Conservation (phyloP, 2,113 vertebrate genomes). For the Conger conger region DNA sequence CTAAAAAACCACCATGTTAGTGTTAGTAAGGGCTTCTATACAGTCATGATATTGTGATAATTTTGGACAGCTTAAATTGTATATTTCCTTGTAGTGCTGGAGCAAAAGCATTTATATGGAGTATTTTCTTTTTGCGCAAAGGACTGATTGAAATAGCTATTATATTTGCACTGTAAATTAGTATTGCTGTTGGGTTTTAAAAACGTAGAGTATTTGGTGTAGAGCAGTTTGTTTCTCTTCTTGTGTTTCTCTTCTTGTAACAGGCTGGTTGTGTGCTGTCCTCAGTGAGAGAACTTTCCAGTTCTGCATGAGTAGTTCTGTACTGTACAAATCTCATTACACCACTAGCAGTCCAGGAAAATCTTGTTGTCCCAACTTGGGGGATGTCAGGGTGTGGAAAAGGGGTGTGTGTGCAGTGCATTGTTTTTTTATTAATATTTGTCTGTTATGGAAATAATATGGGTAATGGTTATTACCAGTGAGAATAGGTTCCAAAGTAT, state of each 20-base stretch:
- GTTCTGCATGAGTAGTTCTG: background rate
- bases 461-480: background rate
- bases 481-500: background rate
- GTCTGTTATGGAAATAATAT: background rate
- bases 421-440: background rate
- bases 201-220: background rate
- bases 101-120: background rate
- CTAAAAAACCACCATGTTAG: slow-evolving; percentile 54
- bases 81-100: background rate
- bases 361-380: background rate
- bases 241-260: background rate
- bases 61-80: background rate
- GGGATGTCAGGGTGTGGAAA: background rate
- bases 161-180: background rate
- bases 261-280: background rate
- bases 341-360: background rate
- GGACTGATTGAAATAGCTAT: background rate
- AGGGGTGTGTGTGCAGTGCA: no score
- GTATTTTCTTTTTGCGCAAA: background rate
- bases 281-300: background rate
- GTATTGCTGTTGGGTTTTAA: background rate
- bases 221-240: background rate
- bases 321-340: background rate
- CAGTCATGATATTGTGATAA: slow-evolving; percentile 18
- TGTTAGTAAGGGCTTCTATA: slow-evolving; percentile 40